A percentile compares a stretch with the other conserved stretches of the same genome.
Conservation (phyloP, 2,888 invertebrate species). For the Keiferia lycopersicella region DNA sequence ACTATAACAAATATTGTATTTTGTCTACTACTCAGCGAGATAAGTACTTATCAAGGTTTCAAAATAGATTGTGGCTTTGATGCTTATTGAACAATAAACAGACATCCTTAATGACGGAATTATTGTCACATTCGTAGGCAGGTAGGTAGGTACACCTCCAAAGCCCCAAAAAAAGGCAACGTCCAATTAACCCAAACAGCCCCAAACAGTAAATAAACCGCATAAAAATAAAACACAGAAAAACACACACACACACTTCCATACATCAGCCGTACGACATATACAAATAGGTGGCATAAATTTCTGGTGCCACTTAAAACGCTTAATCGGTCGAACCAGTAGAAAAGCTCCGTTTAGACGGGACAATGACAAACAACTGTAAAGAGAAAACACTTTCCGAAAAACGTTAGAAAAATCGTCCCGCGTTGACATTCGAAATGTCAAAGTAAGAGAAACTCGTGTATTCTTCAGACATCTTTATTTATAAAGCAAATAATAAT, state of each 20-base stretch:
- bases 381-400: neutral
- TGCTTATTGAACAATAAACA: too few species aligned
- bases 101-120: too few species aligned
- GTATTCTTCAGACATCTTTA: too few species aligned
- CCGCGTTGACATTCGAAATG: neutral
- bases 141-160: neutral
- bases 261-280: conserved; percentile 44
- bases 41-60: too few species aligned
- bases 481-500: too few species aligned
- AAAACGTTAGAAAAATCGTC: conserved; percentile 7
- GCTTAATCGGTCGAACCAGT: conserved; percentile 39
- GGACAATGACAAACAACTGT: conserved; percentile 12
- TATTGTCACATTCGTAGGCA: too few species aligned
- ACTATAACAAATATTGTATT: too few species aligned
- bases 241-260: conserved; percentile 30
- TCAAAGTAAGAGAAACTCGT: neutral
- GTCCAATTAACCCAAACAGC: neutral
- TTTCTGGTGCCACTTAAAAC: conserved; percentile 43
- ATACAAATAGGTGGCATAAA: conserved; percentile 48
- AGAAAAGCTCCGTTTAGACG: conserved; percentile 27
- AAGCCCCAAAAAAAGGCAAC: neutral
- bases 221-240: conserved; percentile 12
- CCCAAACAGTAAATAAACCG: neutral
- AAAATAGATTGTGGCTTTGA: too few species aligned
- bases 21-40: too few species aligned